Conservation (phyloP, 2,113 vertebrate species). For the Maylandia zebra region DNA sequence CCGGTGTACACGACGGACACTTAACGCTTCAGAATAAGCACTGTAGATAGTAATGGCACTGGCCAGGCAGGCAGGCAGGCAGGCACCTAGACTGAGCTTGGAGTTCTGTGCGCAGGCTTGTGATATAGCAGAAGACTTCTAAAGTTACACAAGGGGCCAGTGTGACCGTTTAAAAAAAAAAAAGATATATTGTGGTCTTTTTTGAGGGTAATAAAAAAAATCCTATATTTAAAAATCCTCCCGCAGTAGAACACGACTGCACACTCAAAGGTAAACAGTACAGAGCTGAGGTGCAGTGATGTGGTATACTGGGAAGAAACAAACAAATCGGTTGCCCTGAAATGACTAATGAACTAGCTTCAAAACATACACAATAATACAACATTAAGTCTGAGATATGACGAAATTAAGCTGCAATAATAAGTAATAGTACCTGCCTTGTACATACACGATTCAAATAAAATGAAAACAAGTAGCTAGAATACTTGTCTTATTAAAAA, state of each 20-base stretch:
- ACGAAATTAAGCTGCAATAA: conserved; percentile 66
- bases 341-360: conserved; percentile 55
- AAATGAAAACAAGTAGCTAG: conserved; percentile 75
- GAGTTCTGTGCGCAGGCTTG: not conserved
- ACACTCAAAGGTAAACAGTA: conserved; percentile 12
- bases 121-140: not conserved
- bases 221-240: not conserved
- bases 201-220: not conserved
- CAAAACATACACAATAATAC: conserved; percentile 60
- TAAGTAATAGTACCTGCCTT: conserved; percentile 72
- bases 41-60: conserved; percentile 26
- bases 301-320: not conserved
- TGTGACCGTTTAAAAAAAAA: not conserved
- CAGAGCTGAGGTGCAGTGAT: conserved; percentile 11
- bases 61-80: conserved; percentile 13
- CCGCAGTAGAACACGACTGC: not conserved
- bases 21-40: conserved; percentile 4
- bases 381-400: conserved; percentile 58
- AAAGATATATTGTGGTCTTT: conserved; percentile 8
- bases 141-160: not conserved
- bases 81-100: conserved; percentile 3
- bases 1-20: conserved; percentile 6
- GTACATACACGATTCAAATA: conserved; percentile 67
- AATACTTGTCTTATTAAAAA: conserved; percentile 80
- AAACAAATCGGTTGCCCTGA: conserved; percentile 39